Evolutionary conservation across 2,888 invertebrate species (phyloP), one percentile per base, ranked within the genome.

Genomic region (Nemapogon koenigi): DNA sequence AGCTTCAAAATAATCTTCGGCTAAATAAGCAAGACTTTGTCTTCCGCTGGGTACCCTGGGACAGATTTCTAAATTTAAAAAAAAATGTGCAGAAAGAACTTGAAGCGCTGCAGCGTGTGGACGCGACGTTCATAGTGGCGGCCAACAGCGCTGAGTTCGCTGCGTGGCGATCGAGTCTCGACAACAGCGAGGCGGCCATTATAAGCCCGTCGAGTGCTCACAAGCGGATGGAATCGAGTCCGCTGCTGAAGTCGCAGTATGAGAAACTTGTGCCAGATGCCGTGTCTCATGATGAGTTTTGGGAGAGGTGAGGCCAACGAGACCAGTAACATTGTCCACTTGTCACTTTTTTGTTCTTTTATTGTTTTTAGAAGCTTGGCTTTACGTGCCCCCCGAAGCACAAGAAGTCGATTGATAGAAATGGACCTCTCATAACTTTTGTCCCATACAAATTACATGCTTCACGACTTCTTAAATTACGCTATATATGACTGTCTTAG

Each of bases 241-340:
- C 83, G 0, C 61, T 83, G 40, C 71, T 89, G 16, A 70, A 81
- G 42, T 63, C 79, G 7, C 81, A 87, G 50, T 87, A 87, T 49
- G 76, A 83, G 35, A 82, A 82, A 51, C 73, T 92, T 42, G 91
- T 91, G 49, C 87, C 89, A 3, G 82, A 83, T 38, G 81, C 83
- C 30, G 88, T 91, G 11, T 79, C 86, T 2, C 87, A 90, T 51
- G 82, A 85, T 14, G 81, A 87, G 43, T 93, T 92, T 65, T 93
- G 92, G 92, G 86, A 89, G 57, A 81, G 91, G 84, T 84, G 37
- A 50, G 59, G 7, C 17, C 16, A n/a, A n/a, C n/a, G n/a, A n/a
- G n/a, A n/a, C n/a, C n/a, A n/a, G n/a, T n/a, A n/a, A n/a, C n/a
- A n/a, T n/a, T n/a, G n/a, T n/a, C n/a, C n/a, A n/a, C n/a, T n/a